A percentile compares a stretch with the other conserved stretches of the same genome.
Conservation (phyloP, 2,113 vertebrate genomes). For the Coturnix japonica region DNA sequence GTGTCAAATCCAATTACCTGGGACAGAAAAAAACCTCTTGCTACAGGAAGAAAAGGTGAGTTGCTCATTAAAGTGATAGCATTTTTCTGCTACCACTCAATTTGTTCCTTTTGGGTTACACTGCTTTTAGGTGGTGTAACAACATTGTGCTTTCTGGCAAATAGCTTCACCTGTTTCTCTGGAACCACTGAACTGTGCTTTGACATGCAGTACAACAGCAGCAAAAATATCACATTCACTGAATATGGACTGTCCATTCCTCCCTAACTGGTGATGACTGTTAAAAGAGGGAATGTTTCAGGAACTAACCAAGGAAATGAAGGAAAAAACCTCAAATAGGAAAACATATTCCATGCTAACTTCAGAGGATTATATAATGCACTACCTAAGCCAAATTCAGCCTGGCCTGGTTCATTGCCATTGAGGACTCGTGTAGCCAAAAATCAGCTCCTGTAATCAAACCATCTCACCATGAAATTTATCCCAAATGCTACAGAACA, state of each 20-base stretch:
- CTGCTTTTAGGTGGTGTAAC: constrained; percentile 7
- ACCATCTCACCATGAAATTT: constrained; percentile 16
- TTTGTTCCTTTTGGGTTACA: background rate
- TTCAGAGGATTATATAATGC: constrained; percentile 1
- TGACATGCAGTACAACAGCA: background rate
- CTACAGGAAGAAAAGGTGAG: constrained; percentile 26
- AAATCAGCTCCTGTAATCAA: background rate
- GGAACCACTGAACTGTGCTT: background rate
- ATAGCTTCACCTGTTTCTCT: background rate
- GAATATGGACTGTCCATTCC: background rate
- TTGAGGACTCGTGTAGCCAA: background rate
- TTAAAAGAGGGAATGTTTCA: background rate
- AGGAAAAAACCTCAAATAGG: background rate
- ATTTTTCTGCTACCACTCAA: constrained; percentile 14
- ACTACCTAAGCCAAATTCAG: constrained; percentile 10
- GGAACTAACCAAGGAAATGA: background rate
- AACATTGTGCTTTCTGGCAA: background rate
- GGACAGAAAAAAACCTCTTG: constrained; percentile 25
- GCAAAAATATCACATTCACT: background rate
- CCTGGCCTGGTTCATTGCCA: background rate
- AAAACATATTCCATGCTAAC: background rate
- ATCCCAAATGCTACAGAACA: constrained; percentile 56
- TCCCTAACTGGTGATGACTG: background rate
- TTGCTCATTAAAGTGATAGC: background rate
- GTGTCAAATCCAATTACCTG: constrained; percentile 44